Base-by-base conservation (phyloP, 2,113 vertebrate genomes). In the Campylorhamphus procurvoides region DNA sequence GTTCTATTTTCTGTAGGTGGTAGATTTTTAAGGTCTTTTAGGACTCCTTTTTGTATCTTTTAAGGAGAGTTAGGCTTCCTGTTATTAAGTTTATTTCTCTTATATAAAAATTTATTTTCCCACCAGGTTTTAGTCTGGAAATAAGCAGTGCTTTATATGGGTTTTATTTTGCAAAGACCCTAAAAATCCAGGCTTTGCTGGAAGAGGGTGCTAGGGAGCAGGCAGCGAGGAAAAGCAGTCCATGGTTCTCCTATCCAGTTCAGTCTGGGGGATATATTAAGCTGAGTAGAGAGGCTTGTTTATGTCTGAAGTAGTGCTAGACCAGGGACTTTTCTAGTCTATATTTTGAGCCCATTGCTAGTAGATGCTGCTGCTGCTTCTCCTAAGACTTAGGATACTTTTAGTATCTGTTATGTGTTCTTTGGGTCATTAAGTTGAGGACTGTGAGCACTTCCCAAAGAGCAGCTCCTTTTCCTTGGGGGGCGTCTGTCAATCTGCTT, bases 191-290 rank as follows among this genome's bases (percentile, higher is more conserved):
- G 39, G 42, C 6, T 68, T 72, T 10, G 2, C 17, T 75, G 9
- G 23, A 47, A 91, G 42, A 81, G 44, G 20, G 14, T 67, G 29
- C 4, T 39, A 35, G 28, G 52, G 29, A 94, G 13, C 7, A 75
- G 31, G 12, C 1, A 52, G 12, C 0, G 29, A 6, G 14, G 19
- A 63, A 67, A 46, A 87, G 3, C 10, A 31, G 44, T 11, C 42
- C 0, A 1, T 11, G 9, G 29, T 33, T 78, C 16, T 74, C 6
- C 14, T 33, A 3, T 12, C 42, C 28, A 29, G 7, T 33, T 24
- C 1, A 0, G 29, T 28, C 20, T 44, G 37, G 3, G 12, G 15
- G 8, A 0, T 23, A 3, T 1, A 5, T 7, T 8, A 9, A 52
- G 35, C 27, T 22, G 11, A 76, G 9, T 5, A 84, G 15, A 1